phyloP scores from a whole-genome alignment of 2,888 invertebrate genomes.

The Philereme transversata region DNA sequence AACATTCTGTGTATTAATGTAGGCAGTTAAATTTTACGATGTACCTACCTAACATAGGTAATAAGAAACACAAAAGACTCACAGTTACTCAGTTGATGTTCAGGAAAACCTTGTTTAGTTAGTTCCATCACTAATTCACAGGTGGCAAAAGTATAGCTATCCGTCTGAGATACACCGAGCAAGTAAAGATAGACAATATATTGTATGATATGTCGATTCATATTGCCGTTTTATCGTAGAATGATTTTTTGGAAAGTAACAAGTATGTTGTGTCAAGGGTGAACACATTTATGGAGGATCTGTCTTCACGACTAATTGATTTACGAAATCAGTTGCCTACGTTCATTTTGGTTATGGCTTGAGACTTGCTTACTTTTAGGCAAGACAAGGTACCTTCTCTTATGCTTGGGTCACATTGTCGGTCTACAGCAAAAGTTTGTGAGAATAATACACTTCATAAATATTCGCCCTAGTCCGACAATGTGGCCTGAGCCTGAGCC shows the following conservation, averaged over 20 bases:
- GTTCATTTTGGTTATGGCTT: conserved; percentile 1
- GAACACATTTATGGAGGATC: conserved; percentile 39
- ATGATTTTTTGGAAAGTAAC: conserved; percentile 39
- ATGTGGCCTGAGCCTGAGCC: no score
- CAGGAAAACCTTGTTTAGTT: conserved; percentile 53
- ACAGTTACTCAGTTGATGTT: conserved; percentile 56
- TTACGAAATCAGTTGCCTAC: conserved; percentile 44
- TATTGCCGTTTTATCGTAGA: conserved; percentile 39
- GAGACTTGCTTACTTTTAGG: no score
- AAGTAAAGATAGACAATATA: conserved; percentile 27
- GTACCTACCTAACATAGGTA: not conserved
- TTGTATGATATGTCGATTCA: conserved; percentile 40
- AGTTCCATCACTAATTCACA: conserved; percentile 57
- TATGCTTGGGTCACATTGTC: no score
- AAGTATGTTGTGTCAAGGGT: conserved; percentile 48
- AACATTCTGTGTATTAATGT: no score
- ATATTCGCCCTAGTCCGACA: no score
- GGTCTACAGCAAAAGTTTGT: no score
- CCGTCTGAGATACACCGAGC: conserved; percentile 24
- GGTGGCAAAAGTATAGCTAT: conserved; percentile 44
- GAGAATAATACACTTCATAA: no score
- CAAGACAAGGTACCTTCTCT: no score
- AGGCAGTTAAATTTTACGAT: no score
- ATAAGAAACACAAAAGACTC: conserved; percentile 36
- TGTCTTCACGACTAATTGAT: conserved; percentile 44